Evolutionary conservation across 2,113 vertebrate species (phyloP).

Genomic region (Rissa tridactyla): DNA sequence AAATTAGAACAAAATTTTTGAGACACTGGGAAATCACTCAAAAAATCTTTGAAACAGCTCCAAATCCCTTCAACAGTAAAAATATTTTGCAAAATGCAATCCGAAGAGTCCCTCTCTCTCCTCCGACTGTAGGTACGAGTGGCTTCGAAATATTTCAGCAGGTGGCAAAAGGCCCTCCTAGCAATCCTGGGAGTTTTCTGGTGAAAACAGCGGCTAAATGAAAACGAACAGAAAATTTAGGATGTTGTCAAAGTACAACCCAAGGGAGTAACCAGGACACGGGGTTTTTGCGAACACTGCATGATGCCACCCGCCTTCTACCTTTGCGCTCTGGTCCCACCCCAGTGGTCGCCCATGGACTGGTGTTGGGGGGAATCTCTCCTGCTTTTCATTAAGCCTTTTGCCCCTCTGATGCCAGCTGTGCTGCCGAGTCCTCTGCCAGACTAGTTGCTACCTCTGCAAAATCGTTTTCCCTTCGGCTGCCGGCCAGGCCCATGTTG

Average conservation of each 20-base stretch:
- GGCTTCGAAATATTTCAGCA: background rate
- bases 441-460: background rate
- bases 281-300: background rate
- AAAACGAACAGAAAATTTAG: background rate
- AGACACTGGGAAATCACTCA: background rate
- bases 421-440: background rate
- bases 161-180: background rate
- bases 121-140: background rate
- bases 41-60: background rate
- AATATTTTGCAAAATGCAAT: background rate
- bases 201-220: background rate
- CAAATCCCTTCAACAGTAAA: background rate
- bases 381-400: background rate
- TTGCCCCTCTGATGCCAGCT: background rate
- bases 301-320: background rate
- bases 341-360: rapidly evolving
- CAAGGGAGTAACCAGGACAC: background rate
- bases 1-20: background rate
- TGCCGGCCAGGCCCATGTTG: background rate
- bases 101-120: background rate
- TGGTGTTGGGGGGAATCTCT: background rate
- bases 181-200: background rate
- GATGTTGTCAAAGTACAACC: background rate
- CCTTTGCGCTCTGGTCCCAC: background rate
- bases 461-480: background rate